Conservation (phyloP, 2,113 vertebrate species). For the Grallaria varia region DNA sequence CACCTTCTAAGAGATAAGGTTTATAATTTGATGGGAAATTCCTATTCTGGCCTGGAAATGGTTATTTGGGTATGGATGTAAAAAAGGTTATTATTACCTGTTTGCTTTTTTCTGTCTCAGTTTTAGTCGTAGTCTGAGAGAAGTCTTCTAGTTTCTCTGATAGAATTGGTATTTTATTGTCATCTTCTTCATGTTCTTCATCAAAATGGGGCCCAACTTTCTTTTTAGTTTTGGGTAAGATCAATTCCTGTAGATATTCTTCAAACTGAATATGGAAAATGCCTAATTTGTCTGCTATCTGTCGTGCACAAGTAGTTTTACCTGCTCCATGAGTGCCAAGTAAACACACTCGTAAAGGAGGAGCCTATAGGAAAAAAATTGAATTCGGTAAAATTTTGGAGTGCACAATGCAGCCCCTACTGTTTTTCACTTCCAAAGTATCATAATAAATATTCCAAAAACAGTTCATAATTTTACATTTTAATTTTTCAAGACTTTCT, state of each 20-base stretch:
- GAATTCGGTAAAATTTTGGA: not conserved
- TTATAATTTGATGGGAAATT: not conserved
- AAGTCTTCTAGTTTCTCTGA: constrained; percentile 5
- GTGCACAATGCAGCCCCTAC: not conserved
- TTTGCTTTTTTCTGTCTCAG: constrained; percentile 8
- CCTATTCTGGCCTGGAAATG: not conserved
- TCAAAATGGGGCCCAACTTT: constrained; percentile 75
- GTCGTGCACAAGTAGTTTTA: constrained; percentile 81
- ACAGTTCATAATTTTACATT: not conserved
- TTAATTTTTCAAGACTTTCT: not conserved
- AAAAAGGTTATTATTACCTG: constrained; percentile 33
- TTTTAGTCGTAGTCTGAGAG: not conserved
- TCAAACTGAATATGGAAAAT: constrained; percentile 93
- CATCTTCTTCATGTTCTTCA: constrained; percentile 74
- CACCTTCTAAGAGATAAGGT: not conserved
- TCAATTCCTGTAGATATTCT: constrained; percentile 85
- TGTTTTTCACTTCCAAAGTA: not conserved
- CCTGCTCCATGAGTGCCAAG: constrained; percentile 86
- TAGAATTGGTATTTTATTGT: constrained; percentile 29
- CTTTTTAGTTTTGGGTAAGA: constrained; percentile 83
- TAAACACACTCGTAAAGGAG: constrained; percentile 84
- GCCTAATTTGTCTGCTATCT: constrained; percentile 83
- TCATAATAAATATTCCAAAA: not conserved
- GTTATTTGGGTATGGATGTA: not conserved
- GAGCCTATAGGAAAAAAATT: constrained; percentile 72